Base-by-base conservation (phyloP, 1,140 invertebrate genomes). In the Geopemphigus sp. region DNA sequence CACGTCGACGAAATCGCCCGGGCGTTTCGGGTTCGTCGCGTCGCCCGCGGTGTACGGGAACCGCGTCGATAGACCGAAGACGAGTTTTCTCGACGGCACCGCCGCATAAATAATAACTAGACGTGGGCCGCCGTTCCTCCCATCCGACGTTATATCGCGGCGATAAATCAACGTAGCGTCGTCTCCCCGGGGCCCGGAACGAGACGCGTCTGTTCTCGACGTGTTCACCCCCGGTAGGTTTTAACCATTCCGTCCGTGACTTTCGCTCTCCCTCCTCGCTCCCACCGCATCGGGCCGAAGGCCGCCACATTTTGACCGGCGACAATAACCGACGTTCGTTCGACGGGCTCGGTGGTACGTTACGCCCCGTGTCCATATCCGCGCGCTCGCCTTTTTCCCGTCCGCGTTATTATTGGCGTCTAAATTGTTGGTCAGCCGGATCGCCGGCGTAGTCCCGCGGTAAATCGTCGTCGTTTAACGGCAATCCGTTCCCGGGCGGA, bases 101-200 rank as follows among this genome's bases (percentile, higher is more conserved):
- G 39, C 54, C 45, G 72, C 54, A n/a, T 45, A 24, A 59, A 76
- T 54, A 45, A 59, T 45, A 57, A 59, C 45, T 59, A 59, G 72
- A 76, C 72, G 22, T n/a, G 72, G n/a, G n/a, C n/a, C n/a, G n/a
- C n/a, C n/a, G n/a, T 29, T 59, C 54, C 72, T 59, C 72, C 72
- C n/a, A 73, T 54, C 54, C 70, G 26, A 73, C 32, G 70, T 73
- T 73, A n/a, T n/a, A 56, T 73, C 50, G 70, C n/a, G 72, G 59
- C 56, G 39, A 76, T 76, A 76, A 76, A 76, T 76, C 72, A 76
- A 76, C 32, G n/a, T 39, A 5, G 72, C 72, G n/a, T 76, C 19
- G 54, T 57, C 54, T 59, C 54, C 24, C 72, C 39, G 54, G n/a
- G 50, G 54, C 45, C 45, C 29, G 29, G 26, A 53, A 22, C 39